These are phyloP conservation scores for Cryptops parisi DNA, from an alignment of 2,888 invertebrate genomes.

Conservation along the genomic window DNA sequence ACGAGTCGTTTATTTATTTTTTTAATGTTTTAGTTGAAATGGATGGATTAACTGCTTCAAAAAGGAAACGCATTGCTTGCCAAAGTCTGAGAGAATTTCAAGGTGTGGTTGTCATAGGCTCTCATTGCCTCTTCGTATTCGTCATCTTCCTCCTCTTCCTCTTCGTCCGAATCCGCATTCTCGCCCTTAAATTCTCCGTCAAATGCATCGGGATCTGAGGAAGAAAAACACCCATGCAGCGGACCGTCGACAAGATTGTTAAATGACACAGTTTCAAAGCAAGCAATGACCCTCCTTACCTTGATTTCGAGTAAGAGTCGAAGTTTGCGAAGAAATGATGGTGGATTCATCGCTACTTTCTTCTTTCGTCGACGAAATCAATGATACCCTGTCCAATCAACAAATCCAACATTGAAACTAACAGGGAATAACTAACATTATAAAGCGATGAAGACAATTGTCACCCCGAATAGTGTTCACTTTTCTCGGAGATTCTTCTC, in stretches of 20 bases:
- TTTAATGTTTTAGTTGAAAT: neutral
- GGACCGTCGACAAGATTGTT: neutral
- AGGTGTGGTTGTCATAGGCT: conserved; percentile 20
- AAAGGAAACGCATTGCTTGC: too few species aligned
- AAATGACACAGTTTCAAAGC: conserved; percentile 6
- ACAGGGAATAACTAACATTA: too few species aligned
- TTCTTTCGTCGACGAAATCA: conserved; percentile 39
- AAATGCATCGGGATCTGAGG: conserved; percentile 8
- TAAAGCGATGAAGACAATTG: neutral
- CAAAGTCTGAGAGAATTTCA: conserved; percentile 1
- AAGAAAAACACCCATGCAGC: neutral
- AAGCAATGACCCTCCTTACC: too few species aligned
- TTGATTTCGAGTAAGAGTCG: conserved; percentile 74
- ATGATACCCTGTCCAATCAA: too few species aligned
- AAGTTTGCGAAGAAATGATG: conserved; percentile 90
- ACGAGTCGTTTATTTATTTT: too few species aligned
- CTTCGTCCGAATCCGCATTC: conserved; percentile 24
- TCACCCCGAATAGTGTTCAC: neutral
- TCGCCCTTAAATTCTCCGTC: conserved; percentile 9
- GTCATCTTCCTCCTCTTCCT: conserved; percentile 40
- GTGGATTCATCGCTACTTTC: conserved; percentile 95
- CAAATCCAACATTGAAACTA: too few species aligned
- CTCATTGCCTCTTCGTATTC: conserved; percentile 46
- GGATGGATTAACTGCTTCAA: too few species aligned
- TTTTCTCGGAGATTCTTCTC: neutral